Conservation (phyloP, 2,797 vertebrate species). For the Spea hammondii region DNA sequence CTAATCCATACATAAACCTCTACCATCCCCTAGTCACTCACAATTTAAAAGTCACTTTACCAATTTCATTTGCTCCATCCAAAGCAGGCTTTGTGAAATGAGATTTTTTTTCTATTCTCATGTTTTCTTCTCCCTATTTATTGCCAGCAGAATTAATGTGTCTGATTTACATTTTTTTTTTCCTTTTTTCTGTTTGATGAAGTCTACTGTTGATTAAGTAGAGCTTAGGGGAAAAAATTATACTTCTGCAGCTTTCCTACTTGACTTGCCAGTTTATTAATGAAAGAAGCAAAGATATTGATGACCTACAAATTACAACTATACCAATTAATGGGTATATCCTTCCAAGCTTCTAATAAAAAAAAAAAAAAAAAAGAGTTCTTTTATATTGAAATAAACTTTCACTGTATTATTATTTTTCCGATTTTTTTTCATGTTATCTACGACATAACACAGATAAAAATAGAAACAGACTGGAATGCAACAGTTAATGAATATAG, state of each 20-base stretch:
- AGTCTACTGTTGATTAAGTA: slow-evolving; percentile 72
- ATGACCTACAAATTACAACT: slow-evolving; percentile 70
- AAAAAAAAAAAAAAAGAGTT: slow-evolving; percentile 54
- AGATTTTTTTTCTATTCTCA: slow-evolving; percentile 55
- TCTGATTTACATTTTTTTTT: slow-evolving; percentile 68
- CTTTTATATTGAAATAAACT: slow-evolving; percentile 61
- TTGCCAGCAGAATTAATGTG: slow-evolving; percentile 67
- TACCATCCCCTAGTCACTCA: slow-evolving; percentile 68
- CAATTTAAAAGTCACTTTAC: slow-evolving; percentile 69
- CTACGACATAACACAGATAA: slow-evolving; percentile 18
- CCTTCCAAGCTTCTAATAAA: slow-evolving; percentile 71
- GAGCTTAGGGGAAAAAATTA: slow-evolving; percentile 62
- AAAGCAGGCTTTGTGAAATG: slow-evolving; percentile 56
- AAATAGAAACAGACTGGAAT: slow-evolving; percentile 3
- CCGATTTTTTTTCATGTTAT: slow-evolving; percentile 7
- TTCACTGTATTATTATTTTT: slow-evolving; percentile 40
- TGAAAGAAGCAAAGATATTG: slow-evolving; percentile 71
- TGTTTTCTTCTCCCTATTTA: slow-evolving; percentile 64
- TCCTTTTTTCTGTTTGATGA: slow-evolving; percentile 65
- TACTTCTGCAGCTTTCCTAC: slow-evolving; percentile 65
- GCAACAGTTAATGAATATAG: not conserved
- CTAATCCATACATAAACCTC: slow-evolving; percentile 87
- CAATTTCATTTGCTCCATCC: slow-evolving; percentile 60
- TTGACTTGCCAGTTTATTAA: slow-evolving; percentile 75
- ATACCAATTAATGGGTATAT: slow-evolving; percentile 70